Conservation (phyloP, 2,888 invertebrate genomes). For the Drosophila silvestris region DNA sequence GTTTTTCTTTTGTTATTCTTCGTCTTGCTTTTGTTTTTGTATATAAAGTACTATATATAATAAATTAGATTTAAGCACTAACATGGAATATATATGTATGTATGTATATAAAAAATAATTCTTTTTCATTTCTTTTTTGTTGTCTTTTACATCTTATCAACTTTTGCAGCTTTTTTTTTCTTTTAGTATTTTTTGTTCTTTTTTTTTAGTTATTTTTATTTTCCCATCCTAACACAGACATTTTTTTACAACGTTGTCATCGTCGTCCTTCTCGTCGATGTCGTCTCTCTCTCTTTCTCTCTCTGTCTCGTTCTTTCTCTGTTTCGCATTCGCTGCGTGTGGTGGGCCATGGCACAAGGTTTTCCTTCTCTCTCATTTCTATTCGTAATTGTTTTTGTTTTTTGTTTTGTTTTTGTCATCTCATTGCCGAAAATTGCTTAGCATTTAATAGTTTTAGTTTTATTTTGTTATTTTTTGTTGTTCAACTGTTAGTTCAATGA, state of each 20-base stretch:
- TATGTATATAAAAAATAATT: slow-evolving; percentile 55
- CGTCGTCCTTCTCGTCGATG: slow-evolving; percentile 9
- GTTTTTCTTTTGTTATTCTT: slow-evolving; percentile 3
- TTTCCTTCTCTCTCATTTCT: slow-evolving; percentile 32
- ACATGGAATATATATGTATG: slow-evolving; percentile 65
- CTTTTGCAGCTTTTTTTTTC: slow-evolving; percentile 2
- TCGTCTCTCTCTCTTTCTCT: slow-evolving; percentile 15
- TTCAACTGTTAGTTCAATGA: slow-evolving; percentile 31
- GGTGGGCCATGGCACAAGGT: slow-evolving; percentile 74
- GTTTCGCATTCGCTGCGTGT: slow-evolving; percentile 27
- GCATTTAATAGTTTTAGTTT: slow-evolving; percentile 24
- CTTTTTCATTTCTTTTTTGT: slow-evolving; percentile 26
- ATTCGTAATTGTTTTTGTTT: slow-evolving; percentile 9
- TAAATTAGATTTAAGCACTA: slow-evolving; percentile 79
- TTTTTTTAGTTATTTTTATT: slow-evolving; percentile 27
- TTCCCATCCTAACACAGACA: slow-evolving; percentile 38
- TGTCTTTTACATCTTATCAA: slow-evolving; percentile 22
- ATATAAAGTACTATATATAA: slow-evolving; percentile 44
- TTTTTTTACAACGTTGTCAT: slow-evolving; percentile 18
- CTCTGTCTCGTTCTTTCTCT: slow-evolving; percentile 5
- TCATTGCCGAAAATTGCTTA: slow-evolving; percentile 17
- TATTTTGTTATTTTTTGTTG: slow-evolving; percentile 8
- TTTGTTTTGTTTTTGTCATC: not conserved
- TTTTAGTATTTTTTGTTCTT: slow-evolving; percentile 31
- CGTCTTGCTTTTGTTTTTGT: slow-evolving; percentile 7